Percentiles rank a stretch among this genome's conserved stretches.
phyloP scores from a whole-genome alignment of 2,888 invertebrate genomes.

The Drosophila algonquin region DNA sequence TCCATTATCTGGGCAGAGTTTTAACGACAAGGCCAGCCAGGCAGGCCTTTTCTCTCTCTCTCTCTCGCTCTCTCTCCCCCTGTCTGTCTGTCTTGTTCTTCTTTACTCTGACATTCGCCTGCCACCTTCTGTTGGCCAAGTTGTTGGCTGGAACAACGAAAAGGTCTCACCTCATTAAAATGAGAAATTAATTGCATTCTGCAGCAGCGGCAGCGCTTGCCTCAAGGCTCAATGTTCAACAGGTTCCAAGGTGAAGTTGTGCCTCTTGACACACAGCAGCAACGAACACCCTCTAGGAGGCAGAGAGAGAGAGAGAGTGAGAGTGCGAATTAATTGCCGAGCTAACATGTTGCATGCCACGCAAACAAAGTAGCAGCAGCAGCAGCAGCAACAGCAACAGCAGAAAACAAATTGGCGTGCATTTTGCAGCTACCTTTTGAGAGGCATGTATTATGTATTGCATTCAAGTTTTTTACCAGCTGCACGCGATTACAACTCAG shows the following conservation, averaged over 20 bases:
- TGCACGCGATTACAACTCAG: conserved; percentile 36
- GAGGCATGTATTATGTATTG: not conserved
- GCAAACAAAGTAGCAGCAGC: conserved; percentile 19
- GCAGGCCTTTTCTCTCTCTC: not conserved
- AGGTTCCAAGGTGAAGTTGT: conserved; percentile 68
- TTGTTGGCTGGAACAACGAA: conserved; percentile 36
- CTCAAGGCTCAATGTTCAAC: conserved; percentile 59
- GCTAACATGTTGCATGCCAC: conserved; percentile 70
- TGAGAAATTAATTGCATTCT: conserved; percentile 59
- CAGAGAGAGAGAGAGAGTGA: not conserved
- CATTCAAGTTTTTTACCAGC: not conserved
- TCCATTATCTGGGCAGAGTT: conserved; percentile 55
- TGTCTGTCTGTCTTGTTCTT: not conserved
- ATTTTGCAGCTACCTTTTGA: conserved; percentile 54
- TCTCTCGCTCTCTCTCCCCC: not conserved
- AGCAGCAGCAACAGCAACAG: conserved; percentile 14
- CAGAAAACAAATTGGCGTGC: conserved; percentile 48
- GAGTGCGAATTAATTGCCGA: conserved; percentile 47
- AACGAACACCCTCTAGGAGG: conserved; percentile 3
- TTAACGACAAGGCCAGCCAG: conserved; percentile 49
- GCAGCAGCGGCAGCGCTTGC: not conserved
- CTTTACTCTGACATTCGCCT: not conserved
- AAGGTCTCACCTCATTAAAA: conserved; percentile 52
- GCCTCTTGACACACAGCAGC: conserved; percentile 46
- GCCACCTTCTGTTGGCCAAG: conserved; percentile 26